Conservation (phyloP, 2,113 vertebrate species). For the Neolamprologus caudopunctatus region DNA sequence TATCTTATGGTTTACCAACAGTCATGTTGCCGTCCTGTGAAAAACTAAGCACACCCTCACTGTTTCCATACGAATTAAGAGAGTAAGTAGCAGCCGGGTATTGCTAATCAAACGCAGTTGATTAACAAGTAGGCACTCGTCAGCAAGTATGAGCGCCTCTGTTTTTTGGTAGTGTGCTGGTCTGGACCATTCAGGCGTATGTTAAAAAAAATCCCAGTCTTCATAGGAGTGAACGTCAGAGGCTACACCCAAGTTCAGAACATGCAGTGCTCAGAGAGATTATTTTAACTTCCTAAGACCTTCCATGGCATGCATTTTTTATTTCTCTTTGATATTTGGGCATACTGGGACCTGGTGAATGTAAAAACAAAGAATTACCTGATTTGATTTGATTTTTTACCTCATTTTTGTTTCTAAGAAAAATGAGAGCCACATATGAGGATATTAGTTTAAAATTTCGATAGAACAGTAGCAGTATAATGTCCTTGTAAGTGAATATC, state of each 20-base stretch:
- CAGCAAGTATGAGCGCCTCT: not conserved
- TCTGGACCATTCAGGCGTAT: not conserved
- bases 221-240: not conserved
- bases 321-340: not conserved
- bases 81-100: not conserved
- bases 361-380: not conserved
- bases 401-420: not conserved
- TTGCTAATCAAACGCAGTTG: not conserved
- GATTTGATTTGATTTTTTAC: not conserved
- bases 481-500: not conserved
- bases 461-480: not conserved
- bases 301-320: not conserved
- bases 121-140: not conserved
- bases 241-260: not conserved
- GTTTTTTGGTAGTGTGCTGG: not conserved
- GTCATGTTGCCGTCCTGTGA: not conserved
- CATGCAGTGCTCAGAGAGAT: not conserved
- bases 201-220: not conserved
- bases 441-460: not conserved
- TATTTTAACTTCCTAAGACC: not conserved
- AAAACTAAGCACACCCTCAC: not conserved
- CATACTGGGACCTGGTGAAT: not conserved
- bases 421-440: not conserved
- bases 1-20: not conserved
- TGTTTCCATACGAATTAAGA: not conserved